phyloP scores from a whole-genome alignment of 2,113 vertebrate genomes.

The Motacilla alba region DNA sequence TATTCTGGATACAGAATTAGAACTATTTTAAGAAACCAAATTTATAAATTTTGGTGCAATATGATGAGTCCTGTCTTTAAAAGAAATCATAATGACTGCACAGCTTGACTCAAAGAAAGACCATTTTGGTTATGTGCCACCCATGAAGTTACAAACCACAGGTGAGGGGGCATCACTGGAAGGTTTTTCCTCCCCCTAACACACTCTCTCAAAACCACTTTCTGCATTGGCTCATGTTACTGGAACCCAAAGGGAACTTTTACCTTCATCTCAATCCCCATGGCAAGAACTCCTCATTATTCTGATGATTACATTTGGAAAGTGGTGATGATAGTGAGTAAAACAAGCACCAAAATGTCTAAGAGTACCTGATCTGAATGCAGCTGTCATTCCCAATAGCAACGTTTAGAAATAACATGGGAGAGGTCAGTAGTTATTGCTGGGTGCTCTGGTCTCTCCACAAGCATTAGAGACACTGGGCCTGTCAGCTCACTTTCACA shows the following conservation, averaged over 20 bases:
- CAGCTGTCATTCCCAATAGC: not conserved
- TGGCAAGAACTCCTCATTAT: not conserved
- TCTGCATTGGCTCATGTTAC: not conserved
- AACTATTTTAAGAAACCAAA: not conserved
- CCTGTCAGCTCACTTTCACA: not conserved
- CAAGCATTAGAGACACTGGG: not conserved
- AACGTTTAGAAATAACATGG: not conserved
- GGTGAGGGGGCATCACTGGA: not conserved
- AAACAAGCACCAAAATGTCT: not conserved
- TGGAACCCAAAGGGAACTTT: not conserved
- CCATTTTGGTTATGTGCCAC: rapidly evolving
- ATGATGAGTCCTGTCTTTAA: not conserved
- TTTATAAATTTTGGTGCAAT: not conserved
- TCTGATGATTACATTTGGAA: not conserved
- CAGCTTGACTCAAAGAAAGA: not conserved
- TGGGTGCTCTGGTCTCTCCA: not conserved
- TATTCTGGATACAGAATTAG: not conserved
- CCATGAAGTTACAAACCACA: not conserved
- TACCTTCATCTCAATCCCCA: not conserved
- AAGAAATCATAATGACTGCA: not conserved
- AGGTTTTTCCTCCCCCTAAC: not conserved
- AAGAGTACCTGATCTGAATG: not conserved
- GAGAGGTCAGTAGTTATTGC: not conserved
- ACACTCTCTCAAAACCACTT: not conserved
- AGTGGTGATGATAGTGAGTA: not conserved